phyloP scores from a whole-genome alignment of 2,797 vertebrate species.

The Sebastes itinus region DNA sequence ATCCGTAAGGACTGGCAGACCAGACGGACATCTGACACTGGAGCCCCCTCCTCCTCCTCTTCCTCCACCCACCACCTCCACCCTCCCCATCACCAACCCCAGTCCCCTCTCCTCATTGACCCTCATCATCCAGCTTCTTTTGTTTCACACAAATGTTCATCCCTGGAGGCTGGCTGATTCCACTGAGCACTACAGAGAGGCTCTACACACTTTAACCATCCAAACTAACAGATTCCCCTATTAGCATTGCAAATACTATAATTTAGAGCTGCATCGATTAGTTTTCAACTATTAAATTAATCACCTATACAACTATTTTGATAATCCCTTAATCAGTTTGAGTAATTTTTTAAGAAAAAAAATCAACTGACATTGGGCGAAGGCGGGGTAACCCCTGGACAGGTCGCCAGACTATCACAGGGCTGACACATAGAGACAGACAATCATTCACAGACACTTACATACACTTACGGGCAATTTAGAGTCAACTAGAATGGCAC shows the following conservation, averaged over 20 bases:
- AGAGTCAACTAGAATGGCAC: no score
- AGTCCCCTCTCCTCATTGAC: constrained; percentile 42
- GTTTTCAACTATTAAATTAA: no score
- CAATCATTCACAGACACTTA: no score
- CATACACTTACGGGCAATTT: no score
- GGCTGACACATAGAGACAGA: no score
- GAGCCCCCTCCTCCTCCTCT: neutral
- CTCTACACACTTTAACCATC: neutral
- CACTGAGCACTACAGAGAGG: constrained; percentile 62
- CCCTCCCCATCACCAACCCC: constrained; percentile 6
- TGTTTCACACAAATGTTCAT: constrained; percentile 59
- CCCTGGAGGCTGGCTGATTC: constrained; percentile 51
- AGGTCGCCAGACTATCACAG: no score
- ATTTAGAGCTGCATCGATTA: neutral
- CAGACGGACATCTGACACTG: constrained; percentile 67
- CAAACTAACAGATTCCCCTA: neutral
- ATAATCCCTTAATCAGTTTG: no score
- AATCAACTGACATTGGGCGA: no score
- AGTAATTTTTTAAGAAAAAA: no score
- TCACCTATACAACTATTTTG: no score
- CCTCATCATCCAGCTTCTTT: constrained; percentile 47
- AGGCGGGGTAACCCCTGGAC: no score
- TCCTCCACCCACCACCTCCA: neutral
- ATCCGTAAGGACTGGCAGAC: constrained; percentile 11
- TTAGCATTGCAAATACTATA: neutral